Evolutionary conservation across 2,113 vertebrate genomes (phyloP), one percentile per base, ranked within the genome.

Genomic region (Poeciliopsis occidentalis): DNA sequence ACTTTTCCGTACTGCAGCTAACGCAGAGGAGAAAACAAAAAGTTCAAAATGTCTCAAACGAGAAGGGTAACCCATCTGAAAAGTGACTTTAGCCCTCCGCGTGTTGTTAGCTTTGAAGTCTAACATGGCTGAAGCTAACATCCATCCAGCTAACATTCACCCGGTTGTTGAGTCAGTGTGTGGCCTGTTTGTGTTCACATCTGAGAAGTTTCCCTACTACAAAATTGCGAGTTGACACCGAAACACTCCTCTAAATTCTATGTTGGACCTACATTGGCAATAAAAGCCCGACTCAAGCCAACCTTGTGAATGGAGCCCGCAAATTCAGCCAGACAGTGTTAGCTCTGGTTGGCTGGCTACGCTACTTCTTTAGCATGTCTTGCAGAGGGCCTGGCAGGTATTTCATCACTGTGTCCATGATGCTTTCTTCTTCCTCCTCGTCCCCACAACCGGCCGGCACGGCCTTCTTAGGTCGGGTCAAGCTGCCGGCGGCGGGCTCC

Each of bases 351-450:
- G 63, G 22, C 66, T 12, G 32, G 30, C 77, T 73, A 67, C n/a
- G 47, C 80, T 97, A 99, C 95, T 99, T 99, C 95, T 97, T 99
- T 89, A 99, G 96, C 96, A 99, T 98, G 95, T 99, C 98, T 91
- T 99, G 98, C 87, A 99, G 95, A 0, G 97, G 97, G 64, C 97
- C 97, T 0, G 98, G 98, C 88, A 99, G 97, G 90, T 98, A 99
- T 89, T 99, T 99, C 94, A 99, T 97, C 91, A 99, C 95, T 60
- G 96, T 97, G 94, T 99, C 98, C 92, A 99, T 96, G 95, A 99
- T 99, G 95, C 97, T 98, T 78, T 98, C 97, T 69, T 97, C 96
- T n/a, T 98, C 98, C n/a, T 94, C 94, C 3, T 95, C 94, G 15
- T 95, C 95, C 0, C 95, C 95, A 7, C 95, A 95, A 83, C 95